Percentiles rank a stretch among this genome's conserved stretches.
phyloP scores from a whole-genome alignment of 2,113 vertebrate species.

The Myotis yumanensis region DNA sequence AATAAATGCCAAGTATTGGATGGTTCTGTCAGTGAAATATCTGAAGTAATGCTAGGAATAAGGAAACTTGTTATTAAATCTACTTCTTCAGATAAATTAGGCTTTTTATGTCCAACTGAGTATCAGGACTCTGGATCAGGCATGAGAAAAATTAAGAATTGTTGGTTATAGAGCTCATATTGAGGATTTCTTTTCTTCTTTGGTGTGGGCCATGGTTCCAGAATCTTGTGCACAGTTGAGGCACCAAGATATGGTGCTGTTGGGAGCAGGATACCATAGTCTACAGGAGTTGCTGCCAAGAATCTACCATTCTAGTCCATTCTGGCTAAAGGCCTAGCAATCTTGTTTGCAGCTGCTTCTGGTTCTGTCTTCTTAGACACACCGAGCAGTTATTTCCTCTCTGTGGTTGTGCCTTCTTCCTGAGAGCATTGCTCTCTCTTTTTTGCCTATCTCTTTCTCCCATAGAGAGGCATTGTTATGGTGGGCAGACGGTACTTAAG shows the following conservation, averaged over 20 bases:
- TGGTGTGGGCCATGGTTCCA: background rate
- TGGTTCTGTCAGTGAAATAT: background rate
- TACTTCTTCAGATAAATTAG: slow-evolving; percentile 54
- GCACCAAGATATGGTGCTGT: background rate
- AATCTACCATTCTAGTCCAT: background rate
- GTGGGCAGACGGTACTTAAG: background rate
- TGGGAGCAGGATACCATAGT: background rate
- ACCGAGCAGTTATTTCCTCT: background rate
- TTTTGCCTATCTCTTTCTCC: background rate
- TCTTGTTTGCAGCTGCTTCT: background rate
- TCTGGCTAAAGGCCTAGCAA: background rate
- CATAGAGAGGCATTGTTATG: background rate
- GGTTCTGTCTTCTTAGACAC: background rate
- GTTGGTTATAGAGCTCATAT: background rate
- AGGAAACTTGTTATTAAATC: background rate
- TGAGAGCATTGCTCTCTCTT: background rate
- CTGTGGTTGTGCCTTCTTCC: background rate
- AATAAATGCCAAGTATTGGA: slow-evolving; percentile 20
- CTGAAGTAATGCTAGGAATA: slow-evolving; percentile 13
- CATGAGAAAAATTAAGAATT: slow-evolving; percentile 34
- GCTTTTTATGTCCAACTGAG: slow-evolving; percentile 6
- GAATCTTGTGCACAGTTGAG: slow-evolving; percentile 19
- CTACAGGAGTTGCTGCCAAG: background rate
- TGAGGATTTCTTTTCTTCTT: slow-evolving; percentile 31
- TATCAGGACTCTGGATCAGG: background rate